Base-by-base conservation (phyloP, 2,888 invertebrate genomes). In the Volucella inanis region DNA sequence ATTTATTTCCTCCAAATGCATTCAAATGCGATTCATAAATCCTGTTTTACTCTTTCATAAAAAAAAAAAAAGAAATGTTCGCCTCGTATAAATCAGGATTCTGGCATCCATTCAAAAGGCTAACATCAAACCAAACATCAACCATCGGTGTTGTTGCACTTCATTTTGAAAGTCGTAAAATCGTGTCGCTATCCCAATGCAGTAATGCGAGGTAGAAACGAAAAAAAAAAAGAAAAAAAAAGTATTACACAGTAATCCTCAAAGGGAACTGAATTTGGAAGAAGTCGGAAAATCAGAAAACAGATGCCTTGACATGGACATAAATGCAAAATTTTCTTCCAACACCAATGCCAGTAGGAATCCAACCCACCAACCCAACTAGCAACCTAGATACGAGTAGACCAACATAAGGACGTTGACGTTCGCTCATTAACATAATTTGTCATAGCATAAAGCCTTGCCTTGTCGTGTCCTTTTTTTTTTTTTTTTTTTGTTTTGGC, bases 401-500 rank as follows among this genome's bases (percentile, higher is more conserved):
- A 81, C 76, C 68, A 52, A 77, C 81, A 81, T 81, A 71, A 85
- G 81, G 75, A 85, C 85, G 80, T 85, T 85, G 85, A 85, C 85
- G 85, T 76, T 80, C 55, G 76, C 85, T 85, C 85, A 85, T 85
- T 85, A 85, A 85, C 85, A 85, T 85, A 85, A 85, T 85, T 85
- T 85, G 85, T 85, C 85, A 81, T 76, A 81, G 76, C 71, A 81
- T 76, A 85, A 76, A 84, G 84, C 54, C 55, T 64, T 14, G 14
- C 59, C 55, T n/a, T 54, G 39, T 22, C 65, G 31, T 47, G 39
- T 52, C 18, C 62, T 43, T 62, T 9, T 54, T 67, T 31, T 39
- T 61, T n/a, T 47, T 45, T 57, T 15, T 22, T 47, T 31, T 52
- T 11, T 43, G 39, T 76, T 68, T 59, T 85, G 85, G 85, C 85